Base-by-base conservation (phyloP, 2,888 invertebrate species). In the Mythimna pallens region DNA sequence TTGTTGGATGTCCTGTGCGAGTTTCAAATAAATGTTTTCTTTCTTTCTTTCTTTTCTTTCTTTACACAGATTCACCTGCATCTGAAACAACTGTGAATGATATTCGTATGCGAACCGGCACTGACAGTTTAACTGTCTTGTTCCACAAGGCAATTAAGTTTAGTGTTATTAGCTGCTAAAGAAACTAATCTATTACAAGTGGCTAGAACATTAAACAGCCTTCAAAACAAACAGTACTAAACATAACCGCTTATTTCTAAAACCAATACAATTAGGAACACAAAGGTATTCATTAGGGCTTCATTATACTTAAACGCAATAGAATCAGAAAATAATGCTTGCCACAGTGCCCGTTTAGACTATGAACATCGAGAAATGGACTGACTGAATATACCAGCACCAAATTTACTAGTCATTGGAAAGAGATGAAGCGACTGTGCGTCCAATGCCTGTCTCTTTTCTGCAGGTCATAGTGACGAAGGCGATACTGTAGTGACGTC, bases 211-310 rank as follows among this genome's bases (percentile, higher is more conserved):
- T 73, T 75, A 50, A 74, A 55, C 47, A 66, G 22, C 22, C 12
- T 70, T 59, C 14, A 30, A 20, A 52, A 59, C 63, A 54, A 47
- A 64, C 36, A 22, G 52, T 40, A 12, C 17, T 30, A 3, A 61
- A 30, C 54, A 50, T 47, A 50, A 52, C 50, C n/a, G 30, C 25
- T 57, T 47, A 17, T 6, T 25, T 68, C 7, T 55, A 52, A 61
- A 3, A 54, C 36, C 12, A 65, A 57, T 65, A 62, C 43, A 62
- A 62, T 78, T 65, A 73, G 9, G 30, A 12, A 30, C 22, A 78
- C 73, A 78, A 78, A 73, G 61, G n/a, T 36, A 61, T 20, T 73
- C 61, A 65, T 78, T 62, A 78, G 52, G 10, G 10, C 25, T 36
- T 52, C 66, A 62, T 54, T 30, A 54, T 7, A 73, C 40, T 73